Evolutionary conservation across 2,888 invertebrate species (phyloP), one percentile per base, ranked within the genome.

Genomic region (Polydrusus tereticollis): DNA sequence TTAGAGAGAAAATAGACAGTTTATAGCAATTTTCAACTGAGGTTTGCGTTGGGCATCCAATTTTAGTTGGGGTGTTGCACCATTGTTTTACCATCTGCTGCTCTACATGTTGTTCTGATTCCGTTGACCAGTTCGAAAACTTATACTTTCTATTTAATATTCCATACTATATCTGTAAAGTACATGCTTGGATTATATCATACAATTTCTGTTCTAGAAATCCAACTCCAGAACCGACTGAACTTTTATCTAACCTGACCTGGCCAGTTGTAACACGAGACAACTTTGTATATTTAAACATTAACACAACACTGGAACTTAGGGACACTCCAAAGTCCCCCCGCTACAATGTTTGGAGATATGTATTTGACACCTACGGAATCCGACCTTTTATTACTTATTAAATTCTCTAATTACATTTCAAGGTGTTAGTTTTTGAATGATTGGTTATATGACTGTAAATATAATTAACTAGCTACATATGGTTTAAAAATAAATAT

Each of bases 141-240:
- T n/a, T n/a, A n/a, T n/a, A n/a, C n/a, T n/a, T n/a, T n/a, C n/a
- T n/a, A n/a, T n/a, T n/a, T n/a, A n/a, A n/a, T n/a, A n/a, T n/a
- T n/a, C n/a, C n/a, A n/a, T n/a, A n/a, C n/a, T n/a, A n/a, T n/a
- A n/a, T n/a, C n/a, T n/a, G n/a, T n/a, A n/a, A 29, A 5, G 7
- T 29, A 29, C 7, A 6, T 5, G 10, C 8, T 6, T 33, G 33
- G 33, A 33, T 33, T 38, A 2, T 38, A 38, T n/a, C n/a, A 12
- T n/a, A 4, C 4, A n/a, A 41, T 16, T 38, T 16, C 16, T 47
- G 43, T 72, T 74, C 20, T 55, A 74, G 67, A 20, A 74, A 73
- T 50, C 76, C 76, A 1, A 76, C 76, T 65, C 74, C 74, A 5
- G 71, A 67, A 58, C 63, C 62, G 26, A 64, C 57, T 7, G 69